Evolutionary conservation across 2,797 vertebrate species (phyloP).

Genomic region (Meda fulgida): DNA sequence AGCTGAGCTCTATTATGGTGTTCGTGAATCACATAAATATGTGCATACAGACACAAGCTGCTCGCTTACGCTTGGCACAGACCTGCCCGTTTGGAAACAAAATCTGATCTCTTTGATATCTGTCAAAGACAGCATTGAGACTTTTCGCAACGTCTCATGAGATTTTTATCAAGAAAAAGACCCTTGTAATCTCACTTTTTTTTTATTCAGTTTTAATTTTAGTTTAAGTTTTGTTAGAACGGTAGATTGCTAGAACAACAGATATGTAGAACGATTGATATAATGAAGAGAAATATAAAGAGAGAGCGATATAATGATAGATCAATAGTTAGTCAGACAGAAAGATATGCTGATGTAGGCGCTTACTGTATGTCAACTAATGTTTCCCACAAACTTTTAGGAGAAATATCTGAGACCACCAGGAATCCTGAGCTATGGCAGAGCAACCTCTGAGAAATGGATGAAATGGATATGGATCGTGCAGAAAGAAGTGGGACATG

Average conservation of each 20-base stretch:
- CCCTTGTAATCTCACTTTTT: not conserved
- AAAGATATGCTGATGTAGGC: not conserved
- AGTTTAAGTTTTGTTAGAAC: not conserved
- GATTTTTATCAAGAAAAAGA: too few relatives aligned
- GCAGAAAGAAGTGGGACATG: not conserved
- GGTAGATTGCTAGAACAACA: not conserved
- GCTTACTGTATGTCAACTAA: not conserved
- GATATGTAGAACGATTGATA: not conserved
- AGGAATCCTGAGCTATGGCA: not conserved
- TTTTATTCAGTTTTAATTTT: not conserved
- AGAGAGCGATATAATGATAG: too few relatives aligned
- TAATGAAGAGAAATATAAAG: too few relatives aligned
- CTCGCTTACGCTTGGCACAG: not conserved
- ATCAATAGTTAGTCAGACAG: too few relatives aligned
- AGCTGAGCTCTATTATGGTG: conserved; percentile 1
- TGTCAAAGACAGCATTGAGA: not conserved
- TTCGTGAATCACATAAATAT: conserved; percentile 8
- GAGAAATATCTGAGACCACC: not conserved
- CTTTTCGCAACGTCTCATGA: not conserved
- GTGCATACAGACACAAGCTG: not conserved
- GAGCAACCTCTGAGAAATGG: not conserved
- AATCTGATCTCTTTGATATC: not conserved
- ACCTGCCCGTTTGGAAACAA: conserved; percentile 2
- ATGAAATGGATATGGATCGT: not conserved
- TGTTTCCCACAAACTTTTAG: not conserved